Base-by-base conservation (phyloP, 2,113 vertebrate species). In the Misgurnus mizolepis region DNA sequence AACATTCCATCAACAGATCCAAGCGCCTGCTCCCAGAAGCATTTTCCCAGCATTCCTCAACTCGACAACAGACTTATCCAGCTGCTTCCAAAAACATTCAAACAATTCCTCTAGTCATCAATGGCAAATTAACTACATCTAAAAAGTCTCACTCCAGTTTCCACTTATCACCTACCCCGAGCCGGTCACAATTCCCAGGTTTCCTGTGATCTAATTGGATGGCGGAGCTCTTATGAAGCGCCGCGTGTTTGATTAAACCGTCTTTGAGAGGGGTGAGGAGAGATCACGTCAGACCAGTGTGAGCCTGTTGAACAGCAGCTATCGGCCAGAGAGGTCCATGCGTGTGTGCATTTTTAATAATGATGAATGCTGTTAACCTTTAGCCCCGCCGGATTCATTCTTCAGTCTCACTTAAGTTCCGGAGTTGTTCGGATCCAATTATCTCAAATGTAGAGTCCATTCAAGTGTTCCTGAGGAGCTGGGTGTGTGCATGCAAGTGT, bases 301-400 rank as follows among this genome's bases (percentile, higher is more conserved):
- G 58, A 62, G 72, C 39, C 72, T 77, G 47, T 66, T 55, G 45
- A 77, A 66, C 27, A 66, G 45, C 74, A 53, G 47, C 62, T 53
- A 77, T 40, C 61, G 47, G 74, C 74, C 62, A 66, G 49, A 55
- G 61, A 76, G 66, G 34, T 41, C 45, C 45, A 56, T n/a, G 58
- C 22, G 2, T 73, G 60, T 72, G 74, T 74, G 55, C 69, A 12
- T 58, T 65, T 81, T 82, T 79, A 6, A 69, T 82, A 78, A 76
- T 79, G 45, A 76, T 79, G 80, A 80, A 82, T 60, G 67, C 49
- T 80, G 74, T 85, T 82, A 79, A 85, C 83, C 83, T 85, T 79
- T 82, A 76, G 53, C 41, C 61, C 50, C 14, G 2, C 70, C 39
- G 71, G 76, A 34, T 76, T 74, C 41, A 1, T 62, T 76, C 56